Base-by-base conservation (phyloP, 2,888 invertebrate genomes). In the Leptopilina drosophilae region DNA sequence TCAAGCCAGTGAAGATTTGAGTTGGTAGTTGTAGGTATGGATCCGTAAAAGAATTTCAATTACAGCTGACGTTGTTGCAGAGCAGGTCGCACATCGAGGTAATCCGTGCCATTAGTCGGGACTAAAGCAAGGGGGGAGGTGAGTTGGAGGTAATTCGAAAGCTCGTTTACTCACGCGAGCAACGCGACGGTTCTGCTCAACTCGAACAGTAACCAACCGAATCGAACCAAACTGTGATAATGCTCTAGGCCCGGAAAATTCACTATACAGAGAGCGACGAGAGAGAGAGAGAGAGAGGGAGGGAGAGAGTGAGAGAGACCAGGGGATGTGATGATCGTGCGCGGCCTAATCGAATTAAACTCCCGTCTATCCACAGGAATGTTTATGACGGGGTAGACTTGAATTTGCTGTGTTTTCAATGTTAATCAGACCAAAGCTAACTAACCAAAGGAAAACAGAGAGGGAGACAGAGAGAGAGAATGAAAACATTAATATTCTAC, bases 91-190 rank as follows among this genome's bases (percentile, higher is more conserved):
- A 46, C 46, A 77, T 69, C 78, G 83, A 82, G 83, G 86, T 84
- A 87, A 88, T 88, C 84, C 87, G 83, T 87, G 84, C 86, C 87
- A 87, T 88, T 87, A 88, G 86, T 83, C 86, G 46, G 7, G 82
- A 77, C 73, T 64, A 59, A 65, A 66, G 75, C 49, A 73, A 66
- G 73, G 65, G 46, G 46, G 9, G 46, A 1, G 11, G 75, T 62
- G 65, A 62, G 11, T 69, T 64, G 64, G 56, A 73, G 69, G 69
- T 73, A 73, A 73, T 73, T 73, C 69, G 33, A 73, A 73, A 73
- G 69, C 77, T 81, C 80, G 82, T 84, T 84, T 82, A 78, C 64
- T 40, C 76, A 56, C 75, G 81, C 86, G 86, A 84, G 85, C 83
- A 84, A 85, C 84, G 87, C 84, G 85, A 85, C 84, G 87, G 83